A percentile compares a stretch with the other conserved stretches of the same genome.
phyloP scores from a whole-genome alignment of 2,113 vertebrate genomes.

The Callorhinus ursinus region DNA sequence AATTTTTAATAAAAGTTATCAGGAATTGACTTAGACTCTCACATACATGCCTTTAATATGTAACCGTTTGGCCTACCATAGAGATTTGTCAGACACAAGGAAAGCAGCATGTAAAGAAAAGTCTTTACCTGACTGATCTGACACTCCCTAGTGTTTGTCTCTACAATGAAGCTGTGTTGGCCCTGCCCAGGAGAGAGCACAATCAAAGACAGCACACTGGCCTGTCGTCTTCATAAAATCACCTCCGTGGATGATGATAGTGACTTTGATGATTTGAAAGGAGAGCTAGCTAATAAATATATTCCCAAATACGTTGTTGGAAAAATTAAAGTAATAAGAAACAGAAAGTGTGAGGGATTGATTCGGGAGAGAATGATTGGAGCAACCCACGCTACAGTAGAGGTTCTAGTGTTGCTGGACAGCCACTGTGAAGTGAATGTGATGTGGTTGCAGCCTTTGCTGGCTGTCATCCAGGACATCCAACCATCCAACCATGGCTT shows the following conservation, averaged over 20 bases:
- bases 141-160: conserved; percentile 93
- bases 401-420: conserved; percentile 94
- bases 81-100: conserved; percentile 92
- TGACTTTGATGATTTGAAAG: conserved; percentile 93
- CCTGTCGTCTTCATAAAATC: conserved; percentile 90
- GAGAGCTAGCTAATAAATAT: conserved; percentile 87
- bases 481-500: conserved; percentile 89
- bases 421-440: conserved; percentile 95
- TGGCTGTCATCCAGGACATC: conserved; percentile 87
- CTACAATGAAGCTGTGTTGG: conserved; percentile 94
- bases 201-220: conserved; percentile 91
- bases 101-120: conserved; percentile 88
- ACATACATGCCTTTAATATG: conserved; percentile 94
- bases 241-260: conserved; percentile 94
- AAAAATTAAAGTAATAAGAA: conserved; percentile 91
- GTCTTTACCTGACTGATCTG: conserved; percentile 85
- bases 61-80: conserved; percentile 91
- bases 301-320: conserved; percentile 86
- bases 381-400: conserved; percentile 91
- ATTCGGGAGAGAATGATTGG: conserved; percentile 94
- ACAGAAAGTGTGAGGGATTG: conserved; percentile 90
- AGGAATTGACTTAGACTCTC: conserved; percentile 93
- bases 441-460: conserved; percentile 91
- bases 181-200: conserved; percentile 91
- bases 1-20: conserved; percentile 94